Evolutionary conservation across 2,797 vertebrate species (phyloP).

Genomic region (Micrastur ruficollis): DNA sequence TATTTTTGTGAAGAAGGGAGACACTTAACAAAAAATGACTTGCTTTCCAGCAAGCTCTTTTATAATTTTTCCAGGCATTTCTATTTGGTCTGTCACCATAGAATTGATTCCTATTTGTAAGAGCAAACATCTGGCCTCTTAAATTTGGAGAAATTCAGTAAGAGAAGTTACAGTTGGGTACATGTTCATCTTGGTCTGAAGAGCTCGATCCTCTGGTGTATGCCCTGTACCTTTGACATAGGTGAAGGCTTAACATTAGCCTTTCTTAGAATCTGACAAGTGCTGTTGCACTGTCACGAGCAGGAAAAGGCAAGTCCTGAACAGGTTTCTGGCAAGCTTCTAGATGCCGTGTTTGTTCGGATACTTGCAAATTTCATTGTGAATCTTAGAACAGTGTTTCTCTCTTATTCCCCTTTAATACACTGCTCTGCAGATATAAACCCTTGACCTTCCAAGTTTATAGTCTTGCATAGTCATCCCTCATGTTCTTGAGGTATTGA

Average conservation of each 20-base stretch:
- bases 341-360: fast-evolving
- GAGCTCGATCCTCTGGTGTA: background rate
- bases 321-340: background rate
- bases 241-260: background rate
- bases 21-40: background rate
- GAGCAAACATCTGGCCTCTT: background rate
- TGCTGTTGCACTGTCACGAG: background rate
- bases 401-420: background rate
- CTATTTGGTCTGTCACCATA: background rate
- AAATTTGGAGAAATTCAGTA: background rate
- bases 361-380: background rate
- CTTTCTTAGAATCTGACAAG: background rate
- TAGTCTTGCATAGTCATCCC: fast-evolving
- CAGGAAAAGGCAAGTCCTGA: background rate
- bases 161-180: background rate
- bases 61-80: background rate
- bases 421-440: background rate
- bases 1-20: background rate
- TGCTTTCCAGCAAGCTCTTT: background rate
- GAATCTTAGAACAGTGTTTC: background rate
- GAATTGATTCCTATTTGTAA: background rate
- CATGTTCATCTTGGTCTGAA: background rate
- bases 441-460: background rate
- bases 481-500: background rate
- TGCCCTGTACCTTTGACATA: background rate